Evolutionary conservation across 2,797 vertebrate genomes (phyloP).

Genomic region (Sebastes glaucus): DNA sequence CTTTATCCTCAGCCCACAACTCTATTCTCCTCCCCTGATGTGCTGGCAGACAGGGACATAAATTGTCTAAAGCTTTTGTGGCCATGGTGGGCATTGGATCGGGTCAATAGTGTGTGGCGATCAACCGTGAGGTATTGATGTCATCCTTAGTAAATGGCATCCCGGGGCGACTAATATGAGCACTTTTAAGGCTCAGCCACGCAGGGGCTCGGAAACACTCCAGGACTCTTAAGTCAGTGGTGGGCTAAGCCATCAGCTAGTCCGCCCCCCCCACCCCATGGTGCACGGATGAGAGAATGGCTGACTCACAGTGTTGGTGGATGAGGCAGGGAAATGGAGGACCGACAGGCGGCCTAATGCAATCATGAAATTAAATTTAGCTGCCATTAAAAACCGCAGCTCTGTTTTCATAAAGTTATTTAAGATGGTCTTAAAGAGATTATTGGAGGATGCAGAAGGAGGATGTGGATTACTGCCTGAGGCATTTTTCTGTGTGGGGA

Average conservation of each 20-base stretch:
- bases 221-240: constrained; percentile 56
- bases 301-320: constrained; percentile 74
- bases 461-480: constrained; percentile 37
- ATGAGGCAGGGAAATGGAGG: constrained; percentile 71
- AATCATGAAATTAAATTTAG: constrained; percentile 72
- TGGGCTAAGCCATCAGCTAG: constrained; percentile 51
- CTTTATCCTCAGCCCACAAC: constrained; percentile 37
- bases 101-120: constrained; percentile 52
- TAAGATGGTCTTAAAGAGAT: constrained; percentile 44
- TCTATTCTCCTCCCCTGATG: constrained; percentile 28
- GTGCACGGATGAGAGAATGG: constrained; percentile 68
- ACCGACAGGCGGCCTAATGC: constrained; percentile 65
- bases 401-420: constrained; percentile 51
- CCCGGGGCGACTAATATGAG: constrained; percentile 56
- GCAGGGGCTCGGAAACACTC: constrained; percentile 55
- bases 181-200: constrained; percentile 46
- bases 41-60: constrained; percentile 17
- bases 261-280: background rate
- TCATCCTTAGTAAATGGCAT: constrained; percentile 64
- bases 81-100: constrained; percentile 38
- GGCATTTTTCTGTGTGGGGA: background rate
- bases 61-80: constrained; percentile 48
- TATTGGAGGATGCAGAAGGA: constrained; percentile 16
- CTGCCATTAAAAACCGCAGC: constrained; percentile 44
- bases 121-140: constrained; percentile 65